phyloP scores from a whole-genome alignment of 2,113 vertebrate genomes.

The Platysternon megacephalum region DNA sequence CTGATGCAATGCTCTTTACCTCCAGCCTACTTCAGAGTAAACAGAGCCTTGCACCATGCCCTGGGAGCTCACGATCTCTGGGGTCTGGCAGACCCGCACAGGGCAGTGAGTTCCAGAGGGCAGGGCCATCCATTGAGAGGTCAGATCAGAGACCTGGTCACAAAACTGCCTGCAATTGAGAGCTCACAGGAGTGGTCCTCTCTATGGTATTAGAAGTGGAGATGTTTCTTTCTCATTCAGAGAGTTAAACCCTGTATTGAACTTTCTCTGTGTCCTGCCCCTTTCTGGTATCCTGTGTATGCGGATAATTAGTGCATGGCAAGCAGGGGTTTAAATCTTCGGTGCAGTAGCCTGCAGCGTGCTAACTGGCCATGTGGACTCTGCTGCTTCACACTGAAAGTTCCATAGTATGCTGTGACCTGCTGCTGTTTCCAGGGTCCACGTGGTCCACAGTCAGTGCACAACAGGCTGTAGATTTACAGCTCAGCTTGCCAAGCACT shows the following conservation, averaged over 20 bases:
- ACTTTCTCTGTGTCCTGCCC: not conserved
- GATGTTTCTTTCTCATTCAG: not conserved
- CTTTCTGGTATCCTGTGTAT: accelerated
- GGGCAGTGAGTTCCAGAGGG: accelerated
- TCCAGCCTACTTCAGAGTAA: not conserved
- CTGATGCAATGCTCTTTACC: not conserved
- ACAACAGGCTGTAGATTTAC: not conserved
- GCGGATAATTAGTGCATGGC: not conserved
- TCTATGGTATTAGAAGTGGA: accelerated
- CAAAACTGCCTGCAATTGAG: not conserved
- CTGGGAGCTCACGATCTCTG: not conserved
- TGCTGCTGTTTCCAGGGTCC: not conserved
- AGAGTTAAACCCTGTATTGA: accelerated
- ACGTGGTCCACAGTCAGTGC: not conserved
- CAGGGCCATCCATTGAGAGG: not conserved
- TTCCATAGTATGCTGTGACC: not conserved
- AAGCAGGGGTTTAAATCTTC: not conserved
- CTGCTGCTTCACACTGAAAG: not conserved
- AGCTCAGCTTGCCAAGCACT: no score
- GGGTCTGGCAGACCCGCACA: not conserved
- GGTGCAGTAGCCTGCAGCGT: not conserved
- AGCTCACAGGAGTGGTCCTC: not conserved
- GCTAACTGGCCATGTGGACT: not conserved
- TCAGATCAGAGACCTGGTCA: not conserved
- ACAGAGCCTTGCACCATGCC: not conserved